These are phyloP conservation scores for Callipepla californica DNA, from an alignment of 2,113 vertebrate species.

Conservation along the genomic window DNA sequence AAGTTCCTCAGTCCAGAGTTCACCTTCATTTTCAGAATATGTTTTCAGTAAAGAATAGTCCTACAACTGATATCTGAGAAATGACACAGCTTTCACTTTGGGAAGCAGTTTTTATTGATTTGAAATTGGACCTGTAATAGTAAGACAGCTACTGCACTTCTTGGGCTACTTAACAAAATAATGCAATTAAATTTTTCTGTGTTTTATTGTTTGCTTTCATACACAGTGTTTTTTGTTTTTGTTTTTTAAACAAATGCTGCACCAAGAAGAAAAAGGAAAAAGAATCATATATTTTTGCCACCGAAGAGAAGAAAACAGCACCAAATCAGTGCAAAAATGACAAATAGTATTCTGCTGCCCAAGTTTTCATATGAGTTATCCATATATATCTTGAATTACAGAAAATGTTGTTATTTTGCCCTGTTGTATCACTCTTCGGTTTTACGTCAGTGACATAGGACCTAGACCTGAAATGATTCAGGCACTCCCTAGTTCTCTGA, in stretches of 20 bases:
- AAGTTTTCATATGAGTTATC: background rate
- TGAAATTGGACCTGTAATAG: background rate
- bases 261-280: background rate
- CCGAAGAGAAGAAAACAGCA: background rate
- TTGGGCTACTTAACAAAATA: background rate
- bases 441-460: background rate
- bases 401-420: background rate
- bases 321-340: background rate
- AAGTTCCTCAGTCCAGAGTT: background rate
- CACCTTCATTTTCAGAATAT: background rate
- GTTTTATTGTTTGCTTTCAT: fast-evolving
- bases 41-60: background rate
- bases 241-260: background rate
- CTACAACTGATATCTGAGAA: background rate
- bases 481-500: background rate
- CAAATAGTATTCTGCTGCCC: background rate
- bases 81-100: background rate
- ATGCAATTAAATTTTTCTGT: background rate
- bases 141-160: background rate
- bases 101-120: background rate
- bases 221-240: background rate
- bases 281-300: background rate
- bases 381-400: fast-evolving
- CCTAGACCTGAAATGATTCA: background rate
- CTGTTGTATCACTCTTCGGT: background rate